Evolutionary conservation across 1,140 invertebrate genomes (phyloP), one percentile per base, ranked within the genome.

Genomic region (Zeugodacus cucurbitae): DNA sequence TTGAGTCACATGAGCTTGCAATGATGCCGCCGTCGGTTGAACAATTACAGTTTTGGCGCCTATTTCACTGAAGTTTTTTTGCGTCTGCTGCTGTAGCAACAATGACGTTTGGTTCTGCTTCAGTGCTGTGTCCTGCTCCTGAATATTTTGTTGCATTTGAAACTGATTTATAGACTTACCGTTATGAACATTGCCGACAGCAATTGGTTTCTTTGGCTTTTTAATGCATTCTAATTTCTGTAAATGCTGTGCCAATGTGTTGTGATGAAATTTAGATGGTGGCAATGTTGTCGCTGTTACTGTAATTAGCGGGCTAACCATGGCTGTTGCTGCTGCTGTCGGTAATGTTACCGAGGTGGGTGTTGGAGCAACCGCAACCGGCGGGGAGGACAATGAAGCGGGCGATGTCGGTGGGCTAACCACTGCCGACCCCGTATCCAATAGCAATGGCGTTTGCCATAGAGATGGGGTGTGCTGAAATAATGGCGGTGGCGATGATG

Each of bases 191-290:
- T 64, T 88, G 91, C n/a, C 64, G 48, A n/a, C n/a, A 44, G 37
- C 14, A 58, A 59, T 58, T 22, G n/a, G 14, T 87, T 88, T 88
- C 86, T 88, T 92, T 41, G 87, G 85, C 54, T 89, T 88, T 48
- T 90, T 91, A 3, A 92, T 88, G 70, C 92, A 93, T 87, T 91
- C 91, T 7, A 93, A 90, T 88, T 92, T 93, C 62, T 92, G 91
- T 87, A 92, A 87, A 85, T 93, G 92, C 62, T 93, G 92, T 59
- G 92, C 92, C 89, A 93, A 67, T 14, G 92, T 93, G 34, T 90
- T 93, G 58, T 93, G 91, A 89, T 93, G 92, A 87, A 93, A 93
- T 85, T 93, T 93, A 29, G 92, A 93, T 32, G 92, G 92, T 74
- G 92, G 91, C 89, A 93, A 87, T 32, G 91, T 87, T 58, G 90